Evolutionary conservation across 2,888 invertebrate genomes (phyloP), one percentile per base, ranked within the genome.

Genomic region (Galerucella pusilla): DNA sequence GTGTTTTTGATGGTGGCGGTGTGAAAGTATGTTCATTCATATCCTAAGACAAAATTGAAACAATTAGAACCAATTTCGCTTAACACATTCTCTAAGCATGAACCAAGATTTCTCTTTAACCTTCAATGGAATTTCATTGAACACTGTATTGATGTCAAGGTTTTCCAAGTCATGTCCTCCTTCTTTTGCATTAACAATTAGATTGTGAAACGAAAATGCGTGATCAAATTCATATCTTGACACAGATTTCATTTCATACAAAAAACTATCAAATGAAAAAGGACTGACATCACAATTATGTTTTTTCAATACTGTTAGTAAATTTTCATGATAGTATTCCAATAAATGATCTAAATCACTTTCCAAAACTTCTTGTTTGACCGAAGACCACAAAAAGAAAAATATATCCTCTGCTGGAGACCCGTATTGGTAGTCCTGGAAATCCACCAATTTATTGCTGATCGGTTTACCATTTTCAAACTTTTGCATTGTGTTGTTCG

Each of bases 401-500:
- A 90, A 80, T 1, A 91, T 75, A 80, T 91, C 91, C 46, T 88
- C 87, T 0, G 87, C 83, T 1, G 90, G 85, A 11, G 89, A 90
- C 6, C 88, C 86, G 71, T 89, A 89, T 92, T 91, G 20, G 88
- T 83, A 2, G 89, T 89, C 86, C 84, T 91, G 91, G 79, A 91
- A 91, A 80, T 92, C 91, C 0, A 92, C 85, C 73, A 91, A 85
- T 75, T 88, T 88, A n/a, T 77, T 70, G 10, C 77, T 73, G 0
- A 89, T 86, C 65, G 77, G 77, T 28, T 80, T 79, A 63, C 81
- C 78, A 61, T 80, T 77, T 63, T 79, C 76, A 63, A 87, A 87
- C 79, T 88, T 88, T 20, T 91, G 84, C 87, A 91, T 88, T 2
- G 90, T 85, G 78, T 91, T 91, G 80, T 91, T 91, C n/a, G 89